Conservation (phyloP, 1,140 invertebrate genomes). For the Zelostemma sp. region DNA sequence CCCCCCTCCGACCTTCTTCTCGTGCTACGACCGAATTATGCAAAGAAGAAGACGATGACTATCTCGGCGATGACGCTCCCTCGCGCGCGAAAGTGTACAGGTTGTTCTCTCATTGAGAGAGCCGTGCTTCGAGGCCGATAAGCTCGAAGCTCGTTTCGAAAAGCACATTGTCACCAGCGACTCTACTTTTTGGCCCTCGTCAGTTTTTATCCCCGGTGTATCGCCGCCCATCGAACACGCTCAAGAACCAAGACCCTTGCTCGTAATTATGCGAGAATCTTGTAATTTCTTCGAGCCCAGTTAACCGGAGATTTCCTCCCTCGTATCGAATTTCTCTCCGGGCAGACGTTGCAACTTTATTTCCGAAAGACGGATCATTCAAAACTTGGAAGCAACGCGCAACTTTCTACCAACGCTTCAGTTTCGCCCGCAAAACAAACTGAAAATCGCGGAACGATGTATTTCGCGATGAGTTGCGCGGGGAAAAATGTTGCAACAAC, state of each 20-base stretch:
- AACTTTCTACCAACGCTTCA: not conserved
- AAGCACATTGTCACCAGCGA: slow-evolving; percentile 1
- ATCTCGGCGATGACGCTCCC: slow-evolving; percentile 33
- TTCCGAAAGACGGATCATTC: not conserved
- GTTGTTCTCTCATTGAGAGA: slow-evolving; percentile 6
- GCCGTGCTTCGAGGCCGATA: slow-evolving; percentile 2
- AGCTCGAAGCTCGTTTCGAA: not conserved
- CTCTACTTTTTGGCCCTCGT: not conserved
- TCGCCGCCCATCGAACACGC: not conserved
- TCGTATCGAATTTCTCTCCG: not conserved
- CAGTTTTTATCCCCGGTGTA: not conserved
- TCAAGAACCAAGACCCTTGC: not conserved
- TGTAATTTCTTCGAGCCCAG: too few species aligned
- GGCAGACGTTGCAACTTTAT: not conserved
- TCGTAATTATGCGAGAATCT: too few species aligned
- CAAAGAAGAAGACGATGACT: slow-evolving; percentile 56
- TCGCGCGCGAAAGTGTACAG: not conserved
- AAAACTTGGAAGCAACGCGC: not conserved
- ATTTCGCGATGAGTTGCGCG: too few species aligned
- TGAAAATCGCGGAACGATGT: not conserved
- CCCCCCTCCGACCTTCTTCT: slow-evolving; percentile 2
- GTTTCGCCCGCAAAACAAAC: not conserved
- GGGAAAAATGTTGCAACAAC: too few species aligned
- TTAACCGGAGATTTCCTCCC: too few species aligned
- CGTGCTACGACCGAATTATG: slow-evolving; percentile 55